These are phyloP conservation scores for Drosophila pullipes DNA, from an alignment of 2,888 invertebrate genomes.

Conservation along the genomic window DNA sequence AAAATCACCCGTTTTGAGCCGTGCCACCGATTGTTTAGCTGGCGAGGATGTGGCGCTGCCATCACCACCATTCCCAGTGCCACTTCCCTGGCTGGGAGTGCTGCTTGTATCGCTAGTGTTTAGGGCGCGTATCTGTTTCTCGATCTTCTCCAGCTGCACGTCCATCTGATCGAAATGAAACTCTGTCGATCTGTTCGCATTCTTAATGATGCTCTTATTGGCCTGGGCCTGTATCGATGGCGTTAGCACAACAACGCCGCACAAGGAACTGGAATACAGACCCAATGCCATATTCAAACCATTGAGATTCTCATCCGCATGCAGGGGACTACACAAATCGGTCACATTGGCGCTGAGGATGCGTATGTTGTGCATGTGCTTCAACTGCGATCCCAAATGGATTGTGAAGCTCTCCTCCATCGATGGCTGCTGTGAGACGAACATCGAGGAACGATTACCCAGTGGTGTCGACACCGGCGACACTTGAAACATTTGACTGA, in stretches of 20 bases:
- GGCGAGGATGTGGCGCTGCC: conserved; percentile 76
- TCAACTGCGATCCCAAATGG: conserved; percentile 98
- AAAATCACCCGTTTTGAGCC: conserved; percentile 93
- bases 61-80: conserved; percentile 53
- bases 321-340: conserved; percentile 90
- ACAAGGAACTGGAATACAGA: conserved; percentile 95
- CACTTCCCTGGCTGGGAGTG: conserved; percentile 60
- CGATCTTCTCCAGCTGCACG: conserved; percentile 92
- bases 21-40: conserved; percentile 85
- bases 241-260: conserved; percentile 93
- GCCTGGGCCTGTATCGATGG: conserved; percentile 84
- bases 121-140: conserved; percentile 86
- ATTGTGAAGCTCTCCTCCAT: conserved; percentile 99
- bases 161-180: conserved; percentile 94
- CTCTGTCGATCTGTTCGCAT: conserved; percentile 91
- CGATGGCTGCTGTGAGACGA: conserved; percentile 85
- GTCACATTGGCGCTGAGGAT: conserved; percentile 94
- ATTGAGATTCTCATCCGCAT: conserved; percentile 85
- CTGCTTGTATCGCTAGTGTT: conserved; percentile 61
- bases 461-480: conserved; percentile 83
- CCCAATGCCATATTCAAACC: conserved; percentile 96
- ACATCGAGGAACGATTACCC: conserved; percentile 85
- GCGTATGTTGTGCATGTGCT: conserved; percentile 99
- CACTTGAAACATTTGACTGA: conserved; percentile 83
- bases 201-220: conserved; percentile 84